Percentiles rank a stretch among this genome's conserved stretches.
Evolutionary conservation across 2,797 vertebrate genomes (phyloP).

Genomic region (Acanthurus lineatus): DNA sequence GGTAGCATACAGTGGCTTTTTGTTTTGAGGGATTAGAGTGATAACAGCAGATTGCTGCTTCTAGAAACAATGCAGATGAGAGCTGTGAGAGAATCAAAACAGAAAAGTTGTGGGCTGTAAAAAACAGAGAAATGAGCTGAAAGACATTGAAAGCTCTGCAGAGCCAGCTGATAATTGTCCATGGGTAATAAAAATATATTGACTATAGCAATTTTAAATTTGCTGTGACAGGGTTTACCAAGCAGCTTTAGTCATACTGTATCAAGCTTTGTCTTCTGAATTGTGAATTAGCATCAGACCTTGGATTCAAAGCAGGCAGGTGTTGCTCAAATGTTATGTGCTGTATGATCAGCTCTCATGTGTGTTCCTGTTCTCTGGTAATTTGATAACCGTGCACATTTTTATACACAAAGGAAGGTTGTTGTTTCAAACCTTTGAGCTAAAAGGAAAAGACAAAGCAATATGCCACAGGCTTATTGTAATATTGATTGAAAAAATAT

Average conservation of each 20-base stretch:
- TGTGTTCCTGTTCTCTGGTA: slow-evolving; percentile 12
- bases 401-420: neutral
- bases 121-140: neutral
- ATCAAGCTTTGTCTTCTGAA: slow-evolving; percentile 30
- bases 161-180: slow-evolving; percentile 12
- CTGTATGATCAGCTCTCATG: neutral
- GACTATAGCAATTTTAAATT: slow-evolving; percentile 30
- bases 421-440: neutral
- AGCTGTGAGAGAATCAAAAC: neutral
- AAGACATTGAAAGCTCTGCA: slow-evolving; percentile 4
- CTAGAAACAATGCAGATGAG: neutral
- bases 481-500: neutral
- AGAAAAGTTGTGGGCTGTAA: no score
- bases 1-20: neutral
- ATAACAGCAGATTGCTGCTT: neutral
- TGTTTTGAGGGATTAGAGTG: neutral
- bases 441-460: neutral
- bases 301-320: slow-evolving; percentile 22
- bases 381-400: neutral
- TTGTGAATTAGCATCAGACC: neutral
- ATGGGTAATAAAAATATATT: slow-evolving; percentile 12
- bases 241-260: slow-evolving; percentile 27
- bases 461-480: neutral
- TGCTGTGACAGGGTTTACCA: slow-evolving; percentile 2
- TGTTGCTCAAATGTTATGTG: slow-evolving; percentile 11